Evolutionary conservation across 2,888 invertebrate species (phyloP).

Genomic region (Scaptomyza tumidula): DNA sequence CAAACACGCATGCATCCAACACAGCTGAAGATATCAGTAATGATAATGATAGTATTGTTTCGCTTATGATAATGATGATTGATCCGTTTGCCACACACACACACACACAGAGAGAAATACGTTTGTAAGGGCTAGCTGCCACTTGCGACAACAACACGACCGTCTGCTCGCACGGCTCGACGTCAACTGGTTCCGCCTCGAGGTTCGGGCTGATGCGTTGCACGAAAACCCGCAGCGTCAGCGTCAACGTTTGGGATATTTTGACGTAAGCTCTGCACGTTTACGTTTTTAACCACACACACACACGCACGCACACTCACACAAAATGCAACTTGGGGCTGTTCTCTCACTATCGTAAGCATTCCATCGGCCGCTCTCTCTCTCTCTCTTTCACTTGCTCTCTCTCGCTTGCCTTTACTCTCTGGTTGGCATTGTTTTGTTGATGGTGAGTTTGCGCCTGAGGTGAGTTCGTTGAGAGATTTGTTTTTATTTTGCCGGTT

Average conservation of each 20-base stretch:
- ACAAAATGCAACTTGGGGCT: slow-evolving; percentile 50
- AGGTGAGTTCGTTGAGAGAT: slow-evolving; percentile 31
- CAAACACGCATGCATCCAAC: slow-evolving; percentile 8
- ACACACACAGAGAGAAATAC: slow-evolving; percentile 7
- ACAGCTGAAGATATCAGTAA: slow-evolving; percentile 8
- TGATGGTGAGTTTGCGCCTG: slow-evolving; percentile 71
- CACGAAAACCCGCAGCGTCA: slow-evolving; percentile 43
- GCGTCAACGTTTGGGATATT: slow-evolving; percentile 40
- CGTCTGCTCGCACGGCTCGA: slow-evolving; percentile 84
- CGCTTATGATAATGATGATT: slow-evolving; percentile 22
- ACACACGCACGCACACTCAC: background rate
- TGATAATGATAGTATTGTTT: slow-evolving; percentile 6
- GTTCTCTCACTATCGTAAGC: slow-evolving; percentile 36
- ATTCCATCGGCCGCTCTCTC: background rate
- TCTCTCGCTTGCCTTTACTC: slow-evolving; percentile 3
- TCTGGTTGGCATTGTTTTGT: slow-evolving; percentile 25
- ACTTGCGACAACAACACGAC: slow-evolving; percentile 81
- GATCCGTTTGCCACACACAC: slow-evolving; percentile 8
- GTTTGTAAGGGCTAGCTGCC: slow-evolving; percentile 15
- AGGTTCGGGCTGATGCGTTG: slow-evolving; percentile 71
- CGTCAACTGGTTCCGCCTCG: slow-evolving; percentile 84
- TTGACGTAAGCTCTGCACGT: slow-evolving; percentile 38
- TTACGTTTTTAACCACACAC: slow-evolving; percentile 33
- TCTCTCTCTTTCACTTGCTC: slow-evolving; percentile 3
- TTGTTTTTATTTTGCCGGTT: slow-evolving; percentile 79